phyloP scores from a whole-genome alignment of 2,113 vertebrate genomes.

The Sorex araneus region DNA sequence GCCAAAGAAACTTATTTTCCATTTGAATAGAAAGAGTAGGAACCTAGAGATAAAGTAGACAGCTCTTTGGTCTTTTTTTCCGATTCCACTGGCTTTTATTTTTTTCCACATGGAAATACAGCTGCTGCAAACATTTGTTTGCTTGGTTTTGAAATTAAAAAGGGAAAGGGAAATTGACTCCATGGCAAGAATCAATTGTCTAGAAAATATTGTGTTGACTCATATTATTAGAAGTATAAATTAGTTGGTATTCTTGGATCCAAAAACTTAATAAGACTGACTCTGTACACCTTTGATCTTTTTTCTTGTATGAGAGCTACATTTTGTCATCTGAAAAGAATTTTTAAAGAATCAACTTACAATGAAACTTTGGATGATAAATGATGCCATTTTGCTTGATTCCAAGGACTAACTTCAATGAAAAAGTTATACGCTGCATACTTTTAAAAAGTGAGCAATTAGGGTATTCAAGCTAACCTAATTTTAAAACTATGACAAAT shows the following conservation, averaged over 20 bases:
- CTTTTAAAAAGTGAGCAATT: neutral
- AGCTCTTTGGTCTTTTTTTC: neutral
- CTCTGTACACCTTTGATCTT: neutral
- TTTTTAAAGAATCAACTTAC: slow-evolving; percentile 15
- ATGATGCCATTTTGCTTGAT: neutral
- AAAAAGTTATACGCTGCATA: neutral
- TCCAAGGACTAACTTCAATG: neutral
- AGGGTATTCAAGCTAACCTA: slow-evolving; percentile 22
- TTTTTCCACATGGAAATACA: neutral
- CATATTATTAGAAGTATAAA: neutral
- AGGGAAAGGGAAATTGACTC: neutral
- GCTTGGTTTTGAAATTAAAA: neutral
- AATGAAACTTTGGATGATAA: neutral
- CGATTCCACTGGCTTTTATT: neutral
- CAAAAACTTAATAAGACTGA: slow-evolving; percentile 14
- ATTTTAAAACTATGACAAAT: slow-evolving; percentile 20
- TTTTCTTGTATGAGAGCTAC: neutral
- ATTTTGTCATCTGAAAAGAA: neutral
- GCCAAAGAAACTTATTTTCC: neutral
- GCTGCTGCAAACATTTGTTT: neutral
- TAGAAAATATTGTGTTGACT: neutral
- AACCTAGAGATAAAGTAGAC: no score
- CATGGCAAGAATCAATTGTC: neutral
- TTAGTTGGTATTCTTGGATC: slow-evolving; percentile 13
- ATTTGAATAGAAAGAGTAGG: neutral